Evolutionary conservation across 2,113 vertebrate species (phyloP).

Genomic region (Panthera tigris): DNA sequence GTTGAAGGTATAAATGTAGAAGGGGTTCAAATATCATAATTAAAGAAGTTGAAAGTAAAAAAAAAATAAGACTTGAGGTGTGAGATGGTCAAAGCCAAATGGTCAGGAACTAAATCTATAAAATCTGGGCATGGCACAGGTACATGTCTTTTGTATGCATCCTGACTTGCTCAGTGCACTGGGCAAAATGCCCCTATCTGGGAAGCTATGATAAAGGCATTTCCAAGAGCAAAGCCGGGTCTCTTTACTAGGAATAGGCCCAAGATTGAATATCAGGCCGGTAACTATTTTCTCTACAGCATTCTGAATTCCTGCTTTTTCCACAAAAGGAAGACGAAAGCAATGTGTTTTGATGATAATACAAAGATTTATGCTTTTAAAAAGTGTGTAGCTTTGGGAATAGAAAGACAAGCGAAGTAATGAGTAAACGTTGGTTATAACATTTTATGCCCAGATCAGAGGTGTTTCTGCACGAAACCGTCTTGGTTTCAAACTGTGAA

Average conservation of each 20-base stretch:
- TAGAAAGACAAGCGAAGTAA: conserved; percentile 25
- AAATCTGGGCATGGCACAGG: not conserved
- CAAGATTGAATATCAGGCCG: conserved; percentile 24
- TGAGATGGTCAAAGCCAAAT: conserved; percentile 15
- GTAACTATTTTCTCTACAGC: conserved; percentile 10
- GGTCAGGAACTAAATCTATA: conserved; percentile 16
- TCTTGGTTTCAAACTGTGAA: conserved; percentile 43
- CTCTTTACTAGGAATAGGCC: conserved; percentile 1
- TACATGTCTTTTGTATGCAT: conserved; percentile 3
- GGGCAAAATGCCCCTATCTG: not conserved
- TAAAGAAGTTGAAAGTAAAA: conserved; percentile 13
- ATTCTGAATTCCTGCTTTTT: conserved; percentile 45
- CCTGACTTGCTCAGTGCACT: conserved; percentile 41
- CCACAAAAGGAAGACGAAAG: conserved; percentile 29
- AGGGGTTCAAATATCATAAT: not conserved
- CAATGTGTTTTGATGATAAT: conserved; percentile 49
- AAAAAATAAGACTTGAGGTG: conserved; percentile 3
- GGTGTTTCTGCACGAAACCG: conserved; percentile 10
- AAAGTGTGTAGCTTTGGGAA: not conserved
- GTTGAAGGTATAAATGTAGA: not conserved
- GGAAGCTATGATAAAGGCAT: conserved; percentile 49
- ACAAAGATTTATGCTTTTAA: conserved; percentile 36
- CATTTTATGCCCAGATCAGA: conserved; percentile 27
- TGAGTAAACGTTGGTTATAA: conserved; percentile 36
- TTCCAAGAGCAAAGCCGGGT: conserved; percentile 32